phyloP scores from a whole-genome alignment of 2,888 invertebrate species.

The Calliopum simillimum region DNA sequence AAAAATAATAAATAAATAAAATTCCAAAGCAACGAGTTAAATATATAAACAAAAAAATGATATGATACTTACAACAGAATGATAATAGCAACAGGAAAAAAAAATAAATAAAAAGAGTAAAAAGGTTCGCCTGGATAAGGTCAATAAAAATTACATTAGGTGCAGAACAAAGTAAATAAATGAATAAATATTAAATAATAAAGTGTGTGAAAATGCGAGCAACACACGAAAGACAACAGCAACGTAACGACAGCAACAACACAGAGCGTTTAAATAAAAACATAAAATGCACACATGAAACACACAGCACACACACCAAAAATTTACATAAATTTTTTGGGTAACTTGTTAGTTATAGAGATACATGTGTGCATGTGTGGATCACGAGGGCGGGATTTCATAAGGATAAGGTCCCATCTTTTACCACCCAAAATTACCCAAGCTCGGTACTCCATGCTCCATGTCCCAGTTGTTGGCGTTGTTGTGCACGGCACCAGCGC shows the following conservation, averaged over 20 bases:
- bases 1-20: too few relatives aligned
- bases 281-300: constrained; percentile 21
- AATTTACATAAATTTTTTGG: constrained; percentile 11
- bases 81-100: neutral
- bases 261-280: neutral
- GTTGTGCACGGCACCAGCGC: too few relatives aligned
- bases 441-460: too few relatives aligned
- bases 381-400: too few relatives aligned
- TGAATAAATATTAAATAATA: neutral
- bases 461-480: too few relatives aligned
- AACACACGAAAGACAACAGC: neutral
- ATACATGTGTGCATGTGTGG: too few relatives aligned
- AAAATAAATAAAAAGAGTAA: neutral
- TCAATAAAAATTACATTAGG: constrained; percentile 25
- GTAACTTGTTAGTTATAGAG: neutral
- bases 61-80: neutral
- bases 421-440: too few relatives aligned
- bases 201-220: neutral
- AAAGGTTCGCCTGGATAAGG: constrained; percentile 2
- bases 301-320: neutral
- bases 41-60: neutral
- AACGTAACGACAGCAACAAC: neutral
- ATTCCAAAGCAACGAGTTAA: neutral
- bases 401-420: too few relatives aligned
- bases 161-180: constrained; percentile 10